Percentiles rank a stretch among this genome's conserved stretches.
phyloP scores from a whole-genome alignment of 2,888 invertebrate species.

The Cerastis leucographa region DNA sequence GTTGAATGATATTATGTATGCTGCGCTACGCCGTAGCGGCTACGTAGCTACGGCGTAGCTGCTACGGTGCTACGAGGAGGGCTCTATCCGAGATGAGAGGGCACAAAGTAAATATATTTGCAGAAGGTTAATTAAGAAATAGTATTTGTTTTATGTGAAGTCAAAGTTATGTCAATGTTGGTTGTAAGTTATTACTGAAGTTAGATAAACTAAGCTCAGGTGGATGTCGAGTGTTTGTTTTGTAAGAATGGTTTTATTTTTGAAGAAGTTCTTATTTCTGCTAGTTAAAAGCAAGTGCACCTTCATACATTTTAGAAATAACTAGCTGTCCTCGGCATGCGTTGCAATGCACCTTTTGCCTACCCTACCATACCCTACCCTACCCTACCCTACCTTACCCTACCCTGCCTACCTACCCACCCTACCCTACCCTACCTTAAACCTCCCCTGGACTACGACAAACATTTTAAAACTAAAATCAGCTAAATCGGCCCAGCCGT shows the following conservation, averaged over 20 bases:
- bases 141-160: constrained; percentile 29
- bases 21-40: constrained; percentile 63
- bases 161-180: constrained; percentile 22
- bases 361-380: too few relatives aligned
- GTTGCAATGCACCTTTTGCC: too few relatives aligned
- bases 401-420: too few relatives aligned
- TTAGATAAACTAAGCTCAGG: background rate
- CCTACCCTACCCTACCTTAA: too few relatives aligned
- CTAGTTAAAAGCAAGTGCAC: background rate
- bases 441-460: too few relatives aligned
- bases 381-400: too few relatives aligned
- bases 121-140: constrained; percentile 54
- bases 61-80: constrained; percentile 66
- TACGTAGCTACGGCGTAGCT: constrained; percentile 48
- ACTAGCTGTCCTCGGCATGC: too few relatives aligned
- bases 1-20: constrained; percentile 64
- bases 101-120: constrained; percentile 34
- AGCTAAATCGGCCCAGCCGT: too few relatives aligned
- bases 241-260: background rate
- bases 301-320: background rate
- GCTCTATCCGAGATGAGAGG: constrained; percentile 67
- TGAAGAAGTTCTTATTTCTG: background rate
- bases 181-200: constrained; percentile 1
- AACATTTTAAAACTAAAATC: too few relatives aligned
- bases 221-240: background rate